Evolutionary conservation across 2,113 vertebrate genomes (phyloP).

Genomic region (Axis porcinus): DNA sequence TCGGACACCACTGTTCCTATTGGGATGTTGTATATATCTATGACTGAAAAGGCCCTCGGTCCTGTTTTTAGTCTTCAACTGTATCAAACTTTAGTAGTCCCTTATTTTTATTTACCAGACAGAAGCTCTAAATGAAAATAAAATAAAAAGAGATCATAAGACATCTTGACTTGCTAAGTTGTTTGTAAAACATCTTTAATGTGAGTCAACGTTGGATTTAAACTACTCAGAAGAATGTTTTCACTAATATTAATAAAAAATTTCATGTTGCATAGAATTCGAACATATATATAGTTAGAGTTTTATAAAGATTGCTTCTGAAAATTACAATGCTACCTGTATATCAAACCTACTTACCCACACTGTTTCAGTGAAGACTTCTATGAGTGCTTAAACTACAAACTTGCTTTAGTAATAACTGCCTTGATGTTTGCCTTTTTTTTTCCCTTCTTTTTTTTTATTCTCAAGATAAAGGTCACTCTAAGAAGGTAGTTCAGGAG

Average conservation of each 20-base stretch:
- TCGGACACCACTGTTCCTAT: not conserved
- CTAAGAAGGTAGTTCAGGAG: not conserved
- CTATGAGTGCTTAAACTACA: not conserved
- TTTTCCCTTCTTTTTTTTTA: not conserved
- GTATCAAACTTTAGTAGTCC: not conserved
- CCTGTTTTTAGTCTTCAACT: not conserved
- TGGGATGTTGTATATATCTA: not conserved
- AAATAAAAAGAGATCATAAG: not conserved
- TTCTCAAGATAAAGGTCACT: conserved; percentile 45
- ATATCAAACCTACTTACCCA: not conserved
- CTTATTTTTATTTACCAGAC: not conserved
- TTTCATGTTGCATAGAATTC: not conserved
- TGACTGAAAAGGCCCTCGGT: not conserved
- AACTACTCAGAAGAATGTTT: not conserved
- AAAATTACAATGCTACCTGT: not conserved
- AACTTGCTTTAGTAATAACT: not conserved
- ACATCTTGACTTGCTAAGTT: not conserved
- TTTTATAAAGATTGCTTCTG: not conserved
- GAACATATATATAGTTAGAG: not conserved
- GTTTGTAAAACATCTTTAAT: not conserved
- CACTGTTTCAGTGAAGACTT: not conserved
- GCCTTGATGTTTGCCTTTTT: not conserved
- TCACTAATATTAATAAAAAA: not conserved
- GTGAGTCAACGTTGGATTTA: not conserved
- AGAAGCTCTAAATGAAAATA: not conserved